phyloP scores from a whole-genome alignment of 2,113 vertebrate species.

The Esox niger region DNA sequence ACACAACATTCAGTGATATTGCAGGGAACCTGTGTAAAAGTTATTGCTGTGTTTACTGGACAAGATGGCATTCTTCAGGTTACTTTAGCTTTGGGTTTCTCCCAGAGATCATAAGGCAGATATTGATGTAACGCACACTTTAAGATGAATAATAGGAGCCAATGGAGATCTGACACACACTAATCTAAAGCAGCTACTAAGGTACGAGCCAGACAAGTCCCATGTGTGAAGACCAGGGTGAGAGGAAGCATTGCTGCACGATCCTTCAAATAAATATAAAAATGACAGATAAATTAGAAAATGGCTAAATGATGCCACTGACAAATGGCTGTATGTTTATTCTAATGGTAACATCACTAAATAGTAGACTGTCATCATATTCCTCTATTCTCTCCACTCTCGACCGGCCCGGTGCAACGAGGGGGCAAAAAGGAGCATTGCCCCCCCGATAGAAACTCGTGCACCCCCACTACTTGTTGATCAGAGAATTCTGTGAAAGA shows the following conservation, averaged over 20 bases:
- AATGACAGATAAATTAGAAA: no score
- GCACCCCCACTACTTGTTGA: no score
- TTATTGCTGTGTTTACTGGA: not conserved
- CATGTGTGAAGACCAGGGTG: not conserved
- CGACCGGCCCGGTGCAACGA: not conserved
- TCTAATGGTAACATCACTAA: no score
- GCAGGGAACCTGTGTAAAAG: no score
- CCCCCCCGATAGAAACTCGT: no score
- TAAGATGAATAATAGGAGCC: constrained; percentile 24
- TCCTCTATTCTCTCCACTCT: constrained; percentile 19
- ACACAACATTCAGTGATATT: no score
- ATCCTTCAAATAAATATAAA: not conserved
- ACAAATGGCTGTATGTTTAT: no score
- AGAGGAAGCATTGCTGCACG: no score
- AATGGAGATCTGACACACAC: constrained; percentile 18
- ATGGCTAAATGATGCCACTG: no score
- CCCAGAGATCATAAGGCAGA: not conserved
- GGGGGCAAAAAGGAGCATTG: no score
- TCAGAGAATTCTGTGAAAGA: no score
- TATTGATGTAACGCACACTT: not conserved
- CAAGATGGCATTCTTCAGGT: not conserved
- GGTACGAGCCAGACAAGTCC: not conserved
- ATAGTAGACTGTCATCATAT: constrained; percentile 2
- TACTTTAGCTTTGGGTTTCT: not conserved
- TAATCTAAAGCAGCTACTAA: constrained; percentile 30